Conservation (phyloP, 2,888 invertebrate genomes). For the Agonopterix subpropinquella region DNA sequence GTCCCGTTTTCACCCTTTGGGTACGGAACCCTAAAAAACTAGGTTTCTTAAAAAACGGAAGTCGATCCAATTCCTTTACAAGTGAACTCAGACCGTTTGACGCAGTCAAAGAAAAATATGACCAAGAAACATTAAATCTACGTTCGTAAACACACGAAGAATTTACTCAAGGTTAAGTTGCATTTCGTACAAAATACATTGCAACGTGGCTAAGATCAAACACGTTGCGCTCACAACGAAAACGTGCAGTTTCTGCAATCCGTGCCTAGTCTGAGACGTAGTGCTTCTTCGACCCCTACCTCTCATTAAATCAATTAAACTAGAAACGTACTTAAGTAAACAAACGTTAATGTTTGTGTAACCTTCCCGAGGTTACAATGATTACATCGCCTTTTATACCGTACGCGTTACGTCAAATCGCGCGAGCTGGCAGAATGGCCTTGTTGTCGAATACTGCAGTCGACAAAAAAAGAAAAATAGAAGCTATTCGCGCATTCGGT, state of each 20-base stretch:
- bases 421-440: conserved; percentile 31
- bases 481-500: conserved; percentile 22
- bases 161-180: not conserved
- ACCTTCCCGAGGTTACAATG: conserved; percentile 34
- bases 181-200: not conserved
- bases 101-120: not conserved
- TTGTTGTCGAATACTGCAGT: conserved; percentile 28
- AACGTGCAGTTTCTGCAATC: conserved; percentile 8
- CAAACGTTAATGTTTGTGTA: conserved; percentile 24
- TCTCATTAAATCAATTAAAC: conserved; percentile 39
- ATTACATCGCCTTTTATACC: conserved; percentile 32
- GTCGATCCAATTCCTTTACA: too few relatives aligned
- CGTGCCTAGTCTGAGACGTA: conserved; percentile 13
- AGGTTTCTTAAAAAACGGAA: too few relatives aligned
- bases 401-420: conserved; percentile 33
- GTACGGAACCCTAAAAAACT: too few relatives aligned
- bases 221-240: not conserved
- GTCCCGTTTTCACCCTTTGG: too few relatives aligned
- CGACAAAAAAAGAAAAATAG: conserved; percentile 26
- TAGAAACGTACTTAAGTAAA: conserved; percentile 28
- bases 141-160: not conserved
- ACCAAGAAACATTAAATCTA: not conserved
- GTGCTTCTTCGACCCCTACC: conserved; percentile 27
- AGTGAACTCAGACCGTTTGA: too few relatives aligned
- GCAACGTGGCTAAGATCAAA: conserved; percentile 1